Conservation (phyloP, 2,113 vertebrate genomes). For the Oxygymnocypris stewartii region DNA sequence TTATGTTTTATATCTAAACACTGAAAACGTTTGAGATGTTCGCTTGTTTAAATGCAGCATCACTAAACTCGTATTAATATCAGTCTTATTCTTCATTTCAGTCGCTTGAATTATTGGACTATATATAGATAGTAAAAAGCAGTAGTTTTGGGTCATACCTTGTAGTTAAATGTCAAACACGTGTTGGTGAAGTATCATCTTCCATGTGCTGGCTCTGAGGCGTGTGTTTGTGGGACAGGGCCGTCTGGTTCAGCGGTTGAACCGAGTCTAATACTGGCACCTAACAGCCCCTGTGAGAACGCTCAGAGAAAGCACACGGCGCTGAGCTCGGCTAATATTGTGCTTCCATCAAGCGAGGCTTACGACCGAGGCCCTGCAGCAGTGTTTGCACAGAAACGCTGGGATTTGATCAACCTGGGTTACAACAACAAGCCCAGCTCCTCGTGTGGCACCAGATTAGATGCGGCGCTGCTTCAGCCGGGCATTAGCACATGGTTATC, state of each 20-base stretch:
- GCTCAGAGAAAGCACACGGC: conserved; percentile 64
- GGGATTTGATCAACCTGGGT: conserved; percentile 69
- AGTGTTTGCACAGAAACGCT: conserved; percentile 59
- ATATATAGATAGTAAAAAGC: background rate
- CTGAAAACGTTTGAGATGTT: background rate
- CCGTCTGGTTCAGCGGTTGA: background rate
- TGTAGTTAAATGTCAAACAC: background rate
- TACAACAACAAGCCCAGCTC: conserved; percentile 68
- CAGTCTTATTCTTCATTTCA: too few relatives aligned
- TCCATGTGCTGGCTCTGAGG: background rate
- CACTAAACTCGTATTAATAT: too few relatives aligned
- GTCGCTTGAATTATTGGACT: background rate
- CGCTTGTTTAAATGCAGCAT: background rate
- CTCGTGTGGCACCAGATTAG: conserved; percentile 59
- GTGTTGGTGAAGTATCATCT: background rate
- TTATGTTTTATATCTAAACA: background rate
- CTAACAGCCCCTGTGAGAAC: conserved; percentile 44
- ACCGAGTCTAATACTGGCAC: conserved; percentile 6
- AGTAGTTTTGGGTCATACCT: background rate
- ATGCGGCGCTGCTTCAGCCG: conserved; percentile 39
- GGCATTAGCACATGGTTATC: conserved; percentile 48
- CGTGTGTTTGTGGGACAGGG: background rate
- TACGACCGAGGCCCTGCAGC: conserved; percentile 59
- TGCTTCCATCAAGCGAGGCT: conserved; percentile 72
- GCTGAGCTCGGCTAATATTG: conserved; percentile 69